phyloP scores from a whole-genome alignment of 2,888 invertebrate species.

The Rhimphoctona megacephalus region DNA sequence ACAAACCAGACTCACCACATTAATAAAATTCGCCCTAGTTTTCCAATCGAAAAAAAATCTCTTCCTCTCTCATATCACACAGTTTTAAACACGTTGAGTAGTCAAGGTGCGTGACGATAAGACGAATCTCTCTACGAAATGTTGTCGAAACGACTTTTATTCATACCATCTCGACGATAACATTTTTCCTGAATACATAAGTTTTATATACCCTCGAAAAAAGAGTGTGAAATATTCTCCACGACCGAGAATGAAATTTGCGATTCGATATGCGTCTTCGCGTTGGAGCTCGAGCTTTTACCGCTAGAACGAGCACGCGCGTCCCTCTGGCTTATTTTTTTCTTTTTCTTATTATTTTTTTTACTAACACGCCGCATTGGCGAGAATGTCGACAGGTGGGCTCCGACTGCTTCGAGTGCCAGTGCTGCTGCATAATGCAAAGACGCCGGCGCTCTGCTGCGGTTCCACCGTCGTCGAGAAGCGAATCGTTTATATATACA shows the following conservation, averaged over 20 bases:
- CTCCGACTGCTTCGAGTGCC: slow-evolving; percentile 58
- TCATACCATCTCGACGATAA: slow-evolving; percentile 59
- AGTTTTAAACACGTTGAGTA: slow-evolving; percentile 41
- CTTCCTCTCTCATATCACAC: background rate
- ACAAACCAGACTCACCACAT: background rate
- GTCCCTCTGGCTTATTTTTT: slow-evolving; percentile 34
- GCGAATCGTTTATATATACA: slow-evolving; percentile 46
- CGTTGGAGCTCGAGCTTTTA: slow-evolving; percentile 62
- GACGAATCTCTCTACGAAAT: slow-evolving; percentile 43
- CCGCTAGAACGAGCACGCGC: slow-evolving; percentile 58
- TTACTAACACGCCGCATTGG: slow-evolving; percentile 55
- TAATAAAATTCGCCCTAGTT: slow-evolving; percentile 3
- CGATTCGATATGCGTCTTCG: slow-evolving; percentile 67
- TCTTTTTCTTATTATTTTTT: slow-evolving; percentile 15
- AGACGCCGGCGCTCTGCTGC: slow-evolving; percentile 61
- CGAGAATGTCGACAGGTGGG: slow-evolving; percentile 71
- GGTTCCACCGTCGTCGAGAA: slow-evolving; percentile 47
- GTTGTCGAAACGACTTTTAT: slow-evolving; percentile 58
- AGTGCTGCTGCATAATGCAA: slow-evolving; percentile 70
- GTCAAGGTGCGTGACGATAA: slow-evolving; percentile 48
- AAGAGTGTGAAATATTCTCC: slow-evolving; percentile 61
- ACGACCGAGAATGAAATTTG: slow-evolving; percentile 58
- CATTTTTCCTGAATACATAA: slow-evolving; percentile 58
- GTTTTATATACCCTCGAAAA: slow-evolving; percentile 52
- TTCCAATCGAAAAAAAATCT: background rate